phyloP scores from a whole-genome alignment of 2,888 invertebrate species.

The Monoplex corrugatus region DNA sequence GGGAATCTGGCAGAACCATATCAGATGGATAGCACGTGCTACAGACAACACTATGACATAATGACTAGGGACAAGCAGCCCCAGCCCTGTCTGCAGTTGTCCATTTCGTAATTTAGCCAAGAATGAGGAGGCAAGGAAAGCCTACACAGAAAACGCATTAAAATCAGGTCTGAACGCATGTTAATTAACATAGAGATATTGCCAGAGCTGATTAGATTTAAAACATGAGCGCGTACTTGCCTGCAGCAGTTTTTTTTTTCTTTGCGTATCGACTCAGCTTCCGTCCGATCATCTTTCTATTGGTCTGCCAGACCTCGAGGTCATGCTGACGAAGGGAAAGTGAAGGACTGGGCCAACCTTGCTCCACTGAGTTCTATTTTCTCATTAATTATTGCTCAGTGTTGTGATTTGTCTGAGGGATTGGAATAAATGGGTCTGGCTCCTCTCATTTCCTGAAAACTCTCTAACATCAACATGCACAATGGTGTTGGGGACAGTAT shows the following conservation, averaged over 20 bases:
- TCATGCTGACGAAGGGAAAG: not conserved
- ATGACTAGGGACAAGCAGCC: constrained; percentile 1
- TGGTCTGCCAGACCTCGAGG: not conserved
- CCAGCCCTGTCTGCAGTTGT: not conserved
- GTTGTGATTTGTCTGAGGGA: constrained; percentile 46
- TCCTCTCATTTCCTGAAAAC: constrained; percentile 46
- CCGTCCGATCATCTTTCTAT: not conserved
- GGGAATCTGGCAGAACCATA: not conserved
- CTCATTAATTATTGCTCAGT: constrained; percentile 48
- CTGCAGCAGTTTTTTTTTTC: constrained; percentile 29
- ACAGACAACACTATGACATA: not conserved
- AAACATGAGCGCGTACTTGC: constrained; percentile 30
- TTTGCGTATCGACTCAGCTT: constrained; percentile 25
- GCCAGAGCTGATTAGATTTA: constrained; percentile 51
- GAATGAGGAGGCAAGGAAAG: not conserved
- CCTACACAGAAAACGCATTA: constrained; percentile 52
- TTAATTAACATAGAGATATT: constrained; percentile 51
- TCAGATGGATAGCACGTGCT: constrained; percentile 1
- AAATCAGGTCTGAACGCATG: constrained; percentile 48
- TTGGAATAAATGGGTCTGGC: constrained; percentile 32
- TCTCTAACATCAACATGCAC: constrained; percentile 38
- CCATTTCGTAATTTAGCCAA: constrained; percentile 39
- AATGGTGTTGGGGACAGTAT: not conserved
- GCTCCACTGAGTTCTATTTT: constrained; percentile 45
- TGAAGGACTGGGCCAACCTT: not conserved